Evolutionary conservation across 2,888 invertebrate species (phyloP), one percentile per base, ranked within the genome.

Genomic region (Noctua janthina): DNA sequence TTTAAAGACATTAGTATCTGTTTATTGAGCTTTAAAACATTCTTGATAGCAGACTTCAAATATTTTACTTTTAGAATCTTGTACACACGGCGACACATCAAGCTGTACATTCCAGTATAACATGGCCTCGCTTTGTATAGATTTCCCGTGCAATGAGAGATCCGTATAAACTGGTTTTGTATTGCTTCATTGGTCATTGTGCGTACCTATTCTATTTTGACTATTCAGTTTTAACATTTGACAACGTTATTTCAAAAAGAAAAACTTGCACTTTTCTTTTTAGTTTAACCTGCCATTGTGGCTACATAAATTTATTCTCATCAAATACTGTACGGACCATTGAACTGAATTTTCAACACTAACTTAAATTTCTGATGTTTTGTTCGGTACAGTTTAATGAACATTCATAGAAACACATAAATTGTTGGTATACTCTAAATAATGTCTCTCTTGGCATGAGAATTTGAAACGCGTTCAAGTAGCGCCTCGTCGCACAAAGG

Each of bases 351-450:
- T 56, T 75, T 54, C 20, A 6, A 74, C 74, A 46, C 8, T 15
- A 80, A 51, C 13, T 70, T 10, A 66, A 43, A 56, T 39, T 29
- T 62, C 70, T 70, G 43, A 51, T 62, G n/a, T 67, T 77, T 69
- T 66, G 17, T 66, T 35, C 29, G 35, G 35, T 51, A 73, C 46
- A 67, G 54, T 83, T 56, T 78, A 83, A 83, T 87, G 75, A 87
- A 78, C 78, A 87, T 87, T 87, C 66, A 76, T 75, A 15, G n/a
- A 62, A 51, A 66, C 68, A 85, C 59, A 81, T 82, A 80, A 86
- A 85, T 87, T 20, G 75, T 68, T n/a, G 39, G 51, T 74, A 20
- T 66, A 56, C 80, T 88, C 76, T 82, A 80, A 79, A 78, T 73
- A 85, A 78, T 29, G 71, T 77, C 71, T 77, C 56, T 74, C 17